Percentiles rank a stretch among this genome's conserved stretches.
Evolutionary conservation across 2,113 vertebrate species (phyloP).

Genomic region (Oreochromis niloticus): DNA sequence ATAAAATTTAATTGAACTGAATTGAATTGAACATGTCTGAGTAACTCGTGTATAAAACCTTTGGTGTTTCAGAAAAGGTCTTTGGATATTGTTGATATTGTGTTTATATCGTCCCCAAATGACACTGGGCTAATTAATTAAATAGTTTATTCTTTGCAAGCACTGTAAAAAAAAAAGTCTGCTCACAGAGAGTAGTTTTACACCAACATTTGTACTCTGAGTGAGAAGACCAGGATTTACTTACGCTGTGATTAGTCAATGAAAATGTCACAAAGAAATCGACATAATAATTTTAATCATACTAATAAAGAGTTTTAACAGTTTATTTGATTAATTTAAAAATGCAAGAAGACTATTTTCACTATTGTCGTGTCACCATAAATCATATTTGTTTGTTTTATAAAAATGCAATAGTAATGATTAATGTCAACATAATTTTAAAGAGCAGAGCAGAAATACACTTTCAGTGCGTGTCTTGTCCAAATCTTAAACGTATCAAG

Average conservation of each 20-base stretch:
- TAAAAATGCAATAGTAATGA: background rate
- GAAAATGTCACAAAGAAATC: background rate
- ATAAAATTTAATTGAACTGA: background rate
- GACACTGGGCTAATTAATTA: background rate
- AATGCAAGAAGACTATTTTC: background rate
- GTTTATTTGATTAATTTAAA: background rate
- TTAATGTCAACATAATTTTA: background rate
- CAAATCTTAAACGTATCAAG: background rate
- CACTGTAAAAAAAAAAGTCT: background rate
- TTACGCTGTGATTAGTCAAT: background rate
- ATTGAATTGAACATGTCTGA: background rate
- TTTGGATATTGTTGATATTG: background rate
- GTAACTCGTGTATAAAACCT: background rate
- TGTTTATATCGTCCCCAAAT: background rate
- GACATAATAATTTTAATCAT: background rate
- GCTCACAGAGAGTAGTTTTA: background rate
- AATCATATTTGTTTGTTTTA: background rate
- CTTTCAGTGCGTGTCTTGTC: background rate
- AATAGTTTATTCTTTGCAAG: background rate
- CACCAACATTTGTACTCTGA: background rate
- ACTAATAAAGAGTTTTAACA: background rate
- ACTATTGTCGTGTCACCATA: background rate
- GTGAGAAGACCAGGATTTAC: background rate
- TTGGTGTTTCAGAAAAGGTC: background rate
- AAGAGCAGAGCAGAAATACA: background rate